Evolutionary conservation across 2,888 invertebrate species (phyloP).

Genomic region (Euzetes globulus): DNA sequence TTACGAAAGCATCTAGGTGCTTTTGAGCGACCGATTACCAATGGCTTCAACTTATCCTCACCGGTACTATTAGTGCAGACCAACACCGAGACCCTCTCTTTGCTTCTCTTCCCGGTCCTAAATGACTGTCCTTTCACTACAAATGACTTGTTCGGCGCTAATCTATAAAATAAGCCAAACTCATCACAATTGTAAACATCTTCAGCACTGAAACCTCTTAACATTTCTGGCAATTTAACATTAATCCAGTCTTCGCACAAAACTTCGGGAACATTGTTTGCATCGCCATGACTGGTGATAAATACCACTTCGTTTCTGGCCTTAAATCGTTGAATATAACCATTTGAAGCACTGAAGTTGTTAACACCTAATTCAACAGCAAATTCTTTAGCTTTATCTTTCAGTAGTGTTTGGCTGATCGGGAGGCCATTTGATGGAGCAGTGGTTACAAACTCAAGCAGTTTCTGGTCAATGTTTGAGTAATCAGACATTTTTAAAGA

Average conservation of each 20-base stretch:
- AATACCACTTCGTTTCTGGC: background rate
- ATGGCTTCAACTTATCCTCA: background rate
- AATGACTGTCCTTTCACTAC: background rate
- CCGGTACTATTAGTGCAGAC: background rate
- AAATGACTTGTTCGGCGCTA: background rate
- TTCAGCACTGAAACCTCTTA: background rate
- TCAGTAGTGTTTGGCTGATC: background rate
- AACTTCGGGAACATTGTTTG: background rate
- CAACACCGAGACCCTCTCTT: constrained; percentile 9
- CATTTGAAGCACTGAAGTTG: background rate
- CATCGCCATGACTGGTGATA: background rate
- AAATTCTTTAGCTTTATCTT: background rate
- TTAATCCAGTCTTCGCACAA: background rate
- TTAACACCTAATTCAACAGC: background rate
- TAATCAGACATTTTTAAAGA: background rate
- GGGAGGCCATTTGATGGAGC: background rate
- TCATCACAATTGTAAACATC: constrained; percentile 21
- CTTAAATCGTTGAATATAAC: background rate
- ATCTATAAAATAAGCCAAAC: background rate
- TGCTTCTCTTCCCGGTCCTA: background rate
- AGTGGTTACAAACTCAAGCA: background rate
- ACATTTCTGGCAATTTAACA: background rate
- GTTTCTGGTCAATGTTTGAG: background rate
- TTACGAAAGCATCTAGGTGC: background rate
- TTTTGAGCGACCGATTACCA: background rate